phyloP scores from a whole-genome alignment of 2,113 vertebrate species.

The Ochotona princeps region DNA sequence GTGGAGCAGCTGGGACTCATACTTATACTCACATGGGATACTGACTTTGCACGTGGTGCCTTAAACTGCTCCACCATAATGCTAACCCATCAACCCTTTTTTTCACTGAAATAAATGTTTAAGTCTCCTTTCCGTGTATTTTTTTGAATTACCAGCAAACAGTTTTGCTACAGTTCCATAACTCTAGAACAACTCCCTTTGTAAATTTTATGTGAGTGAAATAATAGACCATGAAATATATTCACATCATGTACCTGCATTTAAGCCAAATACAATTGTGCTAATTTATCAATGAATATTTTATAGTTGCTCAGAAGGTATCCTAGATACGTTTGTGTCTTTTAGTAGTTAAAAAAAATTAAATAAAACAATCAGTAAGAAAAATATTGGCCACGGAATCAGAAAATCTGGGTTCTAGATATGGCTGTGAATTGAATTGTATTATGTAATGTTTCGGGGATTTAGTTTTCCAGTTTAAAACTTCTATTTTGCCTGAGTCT shows the following conservation, averaged over 20 bases:
- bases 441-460: background rate
- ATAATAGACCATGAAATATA: background rate
- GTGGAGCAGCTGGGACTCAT: no score
- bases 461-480: slow-evolving; percentile 24
- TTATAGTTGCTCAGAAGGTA: background rate
- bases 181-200: background rate
- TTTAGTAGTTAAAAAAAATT: background rate
- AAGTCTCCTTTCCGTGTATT: no score
- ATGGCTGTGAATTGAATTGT: background rate
- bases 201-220: background rate
- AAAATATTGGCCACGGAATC: background rate
- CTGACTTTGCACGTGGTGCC: no score
- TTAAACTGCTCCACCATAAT: no score
- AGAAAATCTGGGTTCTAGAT: slow-evolving; percentile 16
- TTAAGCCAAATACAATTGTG: slow-evolving; percentile 35
- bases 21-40: no score
- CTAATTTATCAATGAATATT: slow-evolving; percentile 19
- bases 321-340: background rate
- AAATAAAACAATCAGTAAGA: background rate
- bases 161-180: background rate
- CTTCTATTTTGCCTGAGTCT: background rate
- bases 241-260: background rate
- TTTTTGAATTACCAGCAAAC: background rate
- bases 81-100: no score
- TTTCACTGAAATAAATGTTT: no score